A percentile compares a stretch with the other conserved stretches of the same genome.
phyloP scores from a whole-genome alignment of 2,113 vertebrate genomes.

The Mus spicilegus region DNA sequence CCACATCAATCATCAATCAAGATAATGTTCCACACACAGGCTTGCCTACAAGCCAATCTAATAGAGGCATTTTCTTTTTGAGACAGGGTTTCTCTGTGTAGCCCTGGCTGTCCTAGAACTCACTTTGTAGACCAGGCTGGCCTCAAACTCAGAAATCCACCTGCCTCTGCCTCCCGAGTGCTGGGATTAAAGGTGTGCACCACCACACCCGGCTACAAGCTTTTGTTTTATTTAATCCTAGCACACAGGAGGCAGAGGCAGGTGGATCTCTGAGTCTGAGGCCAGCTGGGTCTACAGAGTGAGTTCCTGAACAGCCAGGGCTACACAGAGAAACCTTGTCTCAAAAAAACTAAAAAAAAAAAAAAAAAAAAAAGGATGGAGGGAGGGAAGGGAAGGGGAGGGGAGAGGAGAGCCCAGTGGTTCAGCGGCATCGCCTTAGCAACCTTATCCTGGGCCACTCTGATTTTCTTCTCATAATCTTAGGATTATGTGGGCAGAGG shows the following conservation, averaged over 20 bases:
- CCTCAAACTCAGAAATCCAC: too few species aligned
- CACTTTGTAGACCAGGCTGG: too few species aligned
- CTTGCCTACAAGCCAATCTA: not conserved
- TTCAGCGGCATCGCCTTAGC: not conserved
- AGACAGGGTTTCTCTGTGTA: too few species aligned
- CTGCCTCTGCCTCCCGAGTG: too few species aligned
- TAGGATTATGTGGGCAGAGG: not conserved
- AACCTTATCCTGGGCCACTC: rapidly evolving
- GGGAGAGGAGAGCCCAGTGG: not conserved
- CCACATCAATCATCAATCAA: not conserved
- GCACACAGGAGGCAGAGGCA: not conserved
- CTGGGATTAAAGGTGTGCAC: too few species aligned
- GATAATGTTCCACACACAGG: not conserved
- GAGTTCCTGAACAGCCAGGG: not conserved
- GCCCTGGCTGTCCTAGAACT: too few species aligned
- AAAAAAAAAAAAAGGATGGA: not conserved
- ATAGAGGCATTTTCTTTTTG: not conserved
- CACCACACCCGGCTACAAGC: too few species aligned
- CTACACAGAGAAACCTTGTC: not conserved
- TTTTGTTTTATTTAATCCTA: not conserved
- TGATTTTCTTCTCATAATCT: not conserved
- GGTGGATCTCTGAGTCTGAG: not conserved
- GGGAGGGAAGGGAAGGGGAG: too few species aligned
- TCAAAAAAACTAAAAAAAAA: not conserved
- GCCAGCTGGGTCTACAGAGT: not conserved